Percentiles rank a stretch among this genome's conserved stretches.
Evolutionary conservation across 2,888 invertebrate genomes (phyloP).

Genomic region (Perizoma affinitatum): DNA sequence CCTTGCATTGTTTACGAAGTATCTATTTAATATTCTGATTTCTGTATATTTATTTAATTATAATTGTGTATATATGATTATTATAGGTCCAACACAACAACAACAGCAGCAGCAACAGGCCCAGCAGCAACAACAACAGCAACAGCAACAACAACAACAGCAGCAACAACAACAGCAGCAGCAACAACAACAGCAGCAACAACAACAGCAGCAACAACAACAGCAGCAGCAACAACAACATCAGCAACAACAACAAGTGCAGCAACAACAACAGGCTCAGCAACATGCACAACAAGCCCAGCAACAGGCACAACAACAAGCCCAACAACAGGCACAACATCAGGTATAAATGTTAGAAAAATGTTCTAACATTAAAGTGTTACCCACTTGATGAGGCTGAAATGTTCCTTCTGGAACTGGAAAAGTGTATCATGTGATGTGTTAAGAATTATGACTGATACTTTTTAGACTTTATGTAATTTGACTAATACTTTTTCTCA

Average conservation of each 20-base stretch:
- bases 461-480: no score
- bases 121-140: conserved; percentile 39
- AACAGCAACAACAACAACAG: conserved; percentile 49
- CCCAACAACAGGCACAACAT: conserved; percentile 61
- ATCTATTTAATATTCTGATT: no score
- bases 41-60: no score
- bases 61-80: neutral
- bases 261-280: conserved; percentile 62
- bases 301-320: conserved; percentile 43
- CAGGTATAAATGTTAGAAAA: no score
- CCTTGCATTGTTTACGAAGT: no score
- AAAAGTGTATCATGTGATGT: no score
- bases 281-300: conserved; percentile 53
- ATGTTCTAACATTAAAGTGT: no score
- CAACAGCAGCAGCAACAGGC: conserved; percentile 39
- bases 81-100: conserved; percentile 37
- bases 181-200: conserved; percentile 49
- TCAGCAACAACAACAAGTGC: conserved; percentile 56
- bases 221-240: conserved; percentile 49
- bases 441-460: no score
- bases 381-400: no score
- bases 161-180: conserved; percentile 42
- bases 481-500: no score
- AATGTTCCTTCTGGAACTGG: no score
- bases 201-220: conserved; percentile 58